Base-by-base conservation (phyloP, 2,797 vertebrate species). In the Cygnus olor region DNA sequence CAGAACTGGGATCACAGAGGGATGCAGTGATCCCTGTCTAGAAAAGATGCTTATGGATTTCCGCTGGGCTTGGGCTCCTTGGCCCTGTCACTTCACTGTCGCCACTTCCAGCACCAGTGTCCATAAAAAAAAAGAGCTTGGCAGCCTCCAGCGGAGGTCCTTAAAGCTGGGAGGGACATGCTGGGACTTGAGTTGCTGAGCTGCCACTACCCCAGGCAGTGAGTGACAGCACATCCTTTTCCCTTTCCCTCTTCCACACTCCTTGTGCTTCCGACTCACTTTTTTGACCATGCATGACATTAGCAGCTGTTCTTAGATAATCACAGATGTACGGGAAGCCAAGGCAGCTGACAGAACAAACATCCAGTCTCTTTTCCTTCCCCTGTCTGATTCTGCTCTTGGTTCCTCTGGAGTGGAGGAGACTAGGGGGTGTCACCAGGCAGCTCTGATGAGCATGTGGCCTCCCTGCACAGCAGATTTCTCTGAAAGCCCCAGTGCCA, bases 231-330 rank as follows among this genome's bases (percentile, higher is more conserved):
- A 1, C 4, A 0, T 68, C 80, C 79, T 68, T 91, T 38, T 36
- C 64, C 38, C 71, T 90, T 27, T 32, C 32, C 27, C 45, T 54
- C 66, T 71, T 74, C 44, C 69, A 45, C 54, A 6, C 28, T 89
- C 68, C 28, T 88, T 53, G 32, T 73, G 53, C 49, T 94, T 89
- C 72, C 0, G 0, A 34, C 36, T 2, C 36, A 71, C n/a, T 42
- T 45, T 79, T 54, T n/a, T 86, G 80, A 32, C 78, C 54, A 8
- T 40, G 78, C 92, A 47, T 60, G 82, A 64, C 40, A 22, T 78
- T 68, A 89, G 10, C 92, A 95, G 92, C 88, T 95, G 70, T 56
- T 94, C 80, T 84, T 80, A 51, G 60, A 30, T 82, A 69, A 78
- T 40, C 66, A 47, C 95, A 94, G 84, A 81, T 74, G 92, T 70